Percentiles rank a stretch among this genome's conserved stretches.
Evolutionary conservation across 2,888 invertebrate genomes (phyloP).

Genomic region (Mythimna albipuncta): DNA sequence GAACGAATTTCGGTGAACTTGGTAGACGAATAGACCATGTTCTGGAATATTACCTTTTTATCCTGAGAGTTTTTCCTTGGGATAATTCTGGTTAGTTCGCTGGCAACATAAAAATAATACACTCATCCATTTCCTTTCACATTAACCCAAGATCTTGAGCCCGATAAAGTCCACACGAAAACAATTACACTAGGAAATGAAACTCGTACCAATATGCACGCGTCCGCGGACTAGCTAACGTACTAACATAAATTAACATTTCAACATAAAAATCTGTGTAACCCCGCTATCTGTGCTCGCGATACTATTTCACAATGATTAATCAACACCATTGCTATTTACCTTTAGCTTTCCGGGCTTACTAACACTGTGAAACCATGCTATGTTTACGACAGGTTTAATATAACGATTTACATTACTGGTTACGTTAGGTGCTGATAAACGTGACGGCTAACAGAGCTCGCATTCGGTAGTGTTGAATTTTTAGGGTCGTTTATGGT

Average conservation of each 20-base stretch:
- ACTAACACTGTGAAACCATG: constrained; percentile 43
- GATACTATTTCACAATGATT: constrained; percentile 81
- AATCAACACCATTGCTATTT: constrained; percentile 82
- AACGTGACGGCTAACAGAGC: neutral
- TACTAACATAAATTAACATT: constrained; percentile 73
- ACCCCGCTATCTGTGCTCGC: constrained; percentile 69
- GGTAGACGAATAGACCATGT: too few relatives aligned
- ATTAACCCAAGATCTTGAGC: neutral
- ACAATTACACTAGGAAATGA: constrained; percentile 38
- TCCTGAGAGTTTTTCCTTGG: too few relatives aligned
- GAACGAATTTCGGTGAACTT: too few relatives aligned
- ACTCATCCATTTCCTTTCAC: constrained; percentile 4
- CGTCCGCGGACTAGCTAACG: constrained; percentile 24
- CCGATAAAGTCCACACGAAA: constrained; percentile 24
- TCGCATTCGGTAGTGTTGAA: constrained; percentile 23
- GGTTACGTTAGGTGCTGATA: neutral
- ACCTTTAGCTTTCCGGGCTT: constrained; percentile 77
- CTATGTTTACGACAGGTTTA: neutral
- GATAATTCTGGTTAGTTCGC: too few relatives aligned
- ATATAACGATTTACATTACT: constrained; percentile 24
- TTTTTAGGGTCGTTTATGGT: neutral
- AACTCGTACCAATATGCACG: constrained; percentile 17
- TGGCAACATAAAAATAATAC: neutral
- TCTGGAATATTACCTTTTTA: too few relatives aligned
- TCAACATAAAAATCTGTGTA: constrained; percentile 73